Base-by-base conservation (phyloP, 1,140 invertebrate genomes). In the Popillia japonica region DNA sequence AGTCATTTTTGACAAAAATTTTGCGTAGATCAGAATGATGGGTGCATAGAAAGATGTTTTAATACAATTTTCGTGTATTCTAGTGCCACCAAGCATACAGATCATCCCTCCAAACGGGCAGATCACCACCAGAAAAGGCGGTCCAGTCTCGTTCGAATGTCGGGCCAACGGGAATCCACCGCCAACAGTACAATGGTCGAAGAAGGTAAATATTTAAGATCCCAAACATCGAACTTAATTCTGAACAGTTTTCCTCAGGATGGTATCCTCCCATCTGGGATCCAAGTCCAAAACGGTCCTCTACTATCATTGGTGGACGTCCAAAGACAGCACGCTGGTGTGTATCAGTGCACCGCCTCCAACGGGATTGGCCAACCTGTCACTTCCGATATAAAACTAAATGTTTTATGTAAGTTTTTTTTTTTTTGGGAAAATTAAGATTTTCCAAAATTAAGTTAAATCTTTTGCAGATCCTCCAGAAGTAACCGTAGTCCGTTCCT, bases 401-500 rank as follows among this genome's bases (percentile, higher is more conserved):
- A 91, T 64, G 90, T 92, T 72, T 83, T 90, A 75, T 90, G 89
- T 90, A 87, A 89, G 88, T 87, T 72, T 40, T 68, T 3, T n/a
- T 4, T 14, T 3, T 42, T 34, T 61, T 7, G 7, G 6, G 11
- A 48, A 10, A 11, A 48, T 68, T 86, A 87, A n/a, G n/a, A n/a
- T n/a, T n/a, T n/a, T n/a, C n/a, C n/a, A n/a, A n/a, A n/a, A n/a
- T n/a, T n/a, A n/a, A n/a, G n/a, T n/a, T n/a, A n/a, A n/a, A n/a
- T n/a, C n/a, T n/a, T n/a, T 55, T 55, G 0, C 48, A 90, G 90
- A 90, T 87, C 90, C 92, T 10, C 92, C 92, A 34, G 92, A 93
- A 86, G 91, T 93, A 59, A 90, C 90, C 82, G 92, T 93, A 80
- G 90, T 93, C 80, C 87, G 91, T 64, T 92, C 91, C 20, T 93